These are phyloP conservation scores for Chionodraco myersi DNA, from an alignment of 2,113 vertebrate species.

Conservation along the genomic window DNA sequence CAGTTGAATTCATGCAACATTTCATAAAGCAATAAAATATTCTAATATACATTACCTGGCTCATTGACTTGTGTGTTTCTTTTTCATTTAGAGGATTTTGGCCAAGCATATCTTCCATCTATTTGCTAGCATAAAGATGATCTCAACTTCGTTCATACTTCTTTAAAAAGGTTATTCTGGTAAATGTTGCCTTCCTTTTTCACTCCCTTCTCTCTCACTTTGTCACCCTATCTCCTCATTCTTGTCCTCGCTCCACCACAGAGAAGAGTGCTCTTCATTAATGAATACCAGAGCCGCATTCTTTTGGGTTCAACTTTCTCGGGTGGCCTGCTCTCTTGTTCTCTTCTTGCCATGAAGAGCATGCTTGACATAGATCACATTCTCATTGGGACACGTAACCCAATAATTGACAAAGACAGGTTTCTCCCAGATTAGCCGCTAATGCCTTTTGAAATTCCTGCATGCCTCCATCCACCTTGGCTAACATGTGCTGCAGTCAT, in stretches of 20 bases:
- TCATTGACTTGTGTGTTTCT: constrained; percentile 7
- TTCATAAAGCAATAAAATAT: constrained; percentile 84
- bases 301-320: constrained; percentile 79
- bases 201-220: constrained; percentile 5
- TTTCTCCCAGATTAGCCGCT: constrained; percentile 73
- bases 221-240: constrained; percentile 48
- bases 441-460: constrained; percentile 60
- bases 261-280: constrained; percentile 72
- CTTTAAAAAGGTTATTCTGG: constrained; percentile 1
- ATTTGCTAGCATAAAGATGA: background rate
- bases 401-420: constrained; percentile 71
- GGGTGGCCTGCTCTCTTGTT: constrained; percentile 77
- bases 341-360: constrained; percentile 68
- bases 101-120: background rate
- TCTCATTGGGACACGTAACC: constrained; percentile 70
- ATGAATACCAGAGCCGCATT: constrained; percentile 79
- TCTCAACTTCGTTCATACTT: background rate
- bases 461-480: constrained; percentile 36
- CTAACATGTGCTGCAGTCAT: constrained; percentile 49
- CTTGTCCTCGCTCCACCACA: constrained; percentile 41
- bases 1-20: constrained; percentile 80
- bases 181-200: constrained; percentile 3
- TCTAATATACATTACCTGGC: constrained; percentile 68
- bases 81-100: background rate
- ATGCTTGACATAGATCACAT: constrained; percentile 78